Evolutionary conservation across 2,797 vertebrate species (phyloP), one percentile per base, ranked within the genome.

Genomic region (Dendrocincla tyrannina): DNA sequence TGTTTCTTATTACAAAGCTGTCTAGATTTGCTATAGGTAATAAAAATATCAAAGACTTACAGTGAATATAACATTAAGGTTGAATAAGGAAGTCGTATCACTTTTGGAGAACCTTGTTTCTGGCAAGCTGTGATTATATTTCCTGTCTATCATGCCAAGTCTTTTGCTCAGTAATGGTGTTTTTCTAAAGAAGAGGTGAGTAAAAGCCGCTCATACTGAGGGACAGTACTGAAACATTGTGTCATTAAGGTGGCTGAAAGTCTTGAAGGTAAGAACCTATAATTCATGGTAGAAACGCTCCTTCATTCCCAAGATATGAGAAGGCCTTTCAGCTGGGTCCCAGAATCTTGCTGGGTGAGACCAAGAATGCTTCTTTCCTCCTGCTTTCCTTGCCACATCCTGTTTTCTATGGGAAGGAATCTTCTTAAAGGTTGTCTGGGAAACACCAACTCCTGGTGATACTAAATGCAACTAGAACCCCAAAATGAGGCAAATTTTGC

Each of bases 401-500:
- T 62, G 33, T 37, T 76, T 78, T 73, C 83, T 33, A 33, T 3
- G 16, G 49, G 32, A 74, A 63, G 25, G 13, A 83, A 19, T 14
- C 5, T 7, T 41, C 19, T 17, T 16, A 56, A 10, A 10, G 10
- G 2, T 5, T 83, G 22, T 52, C 44, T 0, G 0, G 14, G 18
- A 85, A 27, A 17, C n/a, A 44, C 28, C 8, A 5, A 5, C 37
- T 77, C 17, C 49, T 70, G 32, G 7, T 60, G 46, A 35, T 19
- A 69, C 18, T 42, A 81, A 85, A 88, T 39, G n/a, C 44, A 80
- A 18, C 9, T 16, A 55, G 23, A 62, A 80, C 25, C 39, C 32
- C 37, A 44, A 93, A 89, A 82, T 56, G 8, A 25, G 3, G 3
- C 18, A 85, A 47, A 42, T 73, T 37, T 59, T 8, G 9, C 13